phyloP scores from a whole-genome alignment of 2,797 vertebrate genomes.

The Pangasius djambal region DNA sequence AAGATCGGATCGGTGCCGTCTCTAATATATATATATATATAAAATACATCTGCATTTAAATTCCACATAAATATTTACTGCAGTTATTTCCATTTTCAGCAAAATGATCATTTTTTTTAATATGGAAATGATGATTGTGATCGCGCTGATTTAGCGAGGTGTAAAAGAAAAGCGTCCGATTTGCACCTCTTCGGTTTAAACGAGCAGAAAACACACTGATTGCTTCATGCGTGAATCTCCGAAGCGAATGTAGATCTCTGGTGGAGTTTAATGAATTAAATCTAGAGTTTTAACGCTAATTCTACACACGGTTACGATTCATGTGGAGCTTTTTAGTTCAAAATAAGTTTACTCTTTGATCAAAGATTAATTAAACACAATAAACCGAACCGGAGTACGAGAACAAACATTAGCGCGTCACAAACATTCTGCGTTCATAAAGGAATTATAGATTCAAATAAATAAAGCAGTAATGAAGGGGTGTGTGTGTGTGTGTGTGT shows the following conservation, averaged over 20 bases:
- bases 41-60: neutral
- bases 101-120: too few species aligned
- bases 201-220: neutral
- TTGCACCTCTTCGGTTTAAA: neutral
- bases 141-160: neutral
- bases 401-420: neutral
- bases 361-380: neutral
- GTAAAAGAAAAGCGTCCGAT: neutral
- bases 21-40: neutral
- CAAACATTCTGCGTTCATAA: neutral
- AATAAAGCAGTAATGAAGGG: neutral
- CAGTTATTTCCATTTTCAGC: neutral
- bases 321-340: too few species aligned
- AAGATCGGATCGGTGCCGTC: neutral
- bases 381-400: neutral
- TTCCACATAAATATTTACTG: neutral
- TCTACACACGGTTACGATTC: too few species aligned
- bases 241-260: too few species aligned
- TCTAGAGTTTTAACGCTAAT: neutral
- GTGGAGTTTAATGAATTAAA: neutral
- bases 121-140: too few species aligned
- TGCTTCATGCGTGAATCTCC: neutral
- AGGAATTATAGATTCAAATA: neutral
- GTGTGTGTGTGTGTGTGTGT: neutral
- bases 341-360: too few species aligned